A percentile compares a stretch with the other conserved stretches of the same genome.
phyloP scores from a whole-genome alignment of 2,888 invertebrate species.

The Macrophya alboannulata region DNA sequence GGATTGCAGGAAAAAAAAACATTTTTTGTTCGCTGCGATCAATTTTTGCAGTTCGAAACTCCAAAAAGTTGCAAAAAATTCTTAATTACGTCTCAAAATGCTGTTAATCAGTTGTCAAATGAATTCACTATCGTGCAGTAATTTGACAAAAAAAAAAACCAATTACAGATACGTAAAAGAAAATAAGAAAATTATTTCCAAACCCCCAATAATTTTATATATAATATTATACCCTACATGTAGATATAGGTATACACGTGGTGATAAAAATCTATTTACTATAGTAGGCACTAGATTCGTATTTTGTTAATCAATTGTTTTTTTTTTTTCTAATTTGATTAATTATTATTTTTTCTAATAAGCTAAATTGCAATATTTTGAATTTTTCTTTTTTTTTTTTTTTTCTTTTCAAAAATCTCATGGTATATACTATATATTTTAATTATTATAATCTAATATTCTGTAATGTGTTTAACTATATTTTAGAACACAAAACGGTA shows the following conservation, averaged over 20 bases:
- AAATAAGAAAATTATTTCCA: too few species aligned
- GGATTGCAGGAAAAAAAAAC: too few species aligned
- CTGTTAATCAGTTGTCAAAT: too few species aligned
- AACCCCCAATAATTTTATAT: too few species aligned
- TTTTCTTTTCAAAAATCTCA: not conserved
- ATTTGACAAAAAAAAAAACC: too few species aligned
- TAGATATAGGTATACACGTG: not conserved
- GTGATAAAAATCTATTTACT: constrained; percentile 8
- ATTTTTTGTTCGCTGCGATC: too few species aligned
- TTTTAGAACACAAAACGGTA: constrained; percentile 19
- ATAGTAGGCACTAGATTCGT: constrained; percentile 45
- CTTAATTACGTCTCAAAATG: too few species aligned
- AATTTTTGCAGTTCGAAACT: too few species aligned
- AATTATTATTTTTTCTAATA: not conserved
- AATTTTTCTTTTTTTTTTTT: not conserved
- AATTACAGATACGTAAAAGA: too few species aligned
- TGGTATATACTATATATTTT: not conserved
- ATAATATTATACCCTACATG: not conserved
- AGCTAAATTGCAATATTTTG: not conserved
- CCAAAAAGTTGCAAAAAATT: too few species aligned
- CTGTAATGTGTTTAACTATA: not conserved
- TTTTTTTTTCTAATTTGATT: not conserved
- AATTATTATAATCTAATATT: not conserved
- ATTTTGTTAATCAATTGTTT: not conserved
- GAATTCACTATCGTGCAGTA: too few species aligned